Base-by-base conservation (phyloP, 2,888 invertebrate species). In the Oasisia sp. region DNA sequence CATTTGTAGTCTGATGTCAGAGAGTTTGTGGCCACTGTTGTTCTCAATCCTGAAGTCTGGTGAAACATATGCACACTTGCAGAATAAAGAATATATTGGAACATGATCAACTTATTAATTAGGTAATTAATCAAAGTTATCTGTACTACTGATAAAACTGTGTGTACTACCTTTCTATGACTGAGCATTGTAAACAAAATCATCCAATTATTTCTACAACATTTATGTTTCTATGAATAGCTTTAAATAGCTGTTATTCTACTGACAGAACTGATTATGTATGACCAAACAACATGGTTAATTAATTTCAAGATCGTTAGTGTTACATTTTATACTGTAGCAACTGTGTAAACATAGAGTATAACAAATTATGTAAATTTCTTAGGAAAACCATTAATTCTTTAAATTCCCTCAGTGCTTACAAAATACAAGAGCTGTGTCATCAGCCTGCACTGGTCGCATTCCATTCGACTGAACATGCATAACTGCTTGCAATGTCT, bases 401-500 rank as follows among this genome's bases (percentile, higher is more conserved):
- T 27, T 74, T 74, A n/a, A 74, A 7, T 74, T 19, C 27, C 4
- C 5, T 74, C 50, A n/a, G 27, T 74, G 27, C 74, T 74, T 74
- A 74, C 74, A 74, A 74, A 74, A 74, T 27, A 74, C 74, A 74
- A 74, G 74, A 74, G 74, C 74, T n/a, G n/a, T 27, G 74, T 74
- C 74, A 19, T 27, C 27, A 27, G 74, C 19, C 74, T 74, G 74
- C 27, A 74, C 74, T 19, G 74, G 74, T 27, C 74, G 74, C 74
- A 74, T 74, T 74, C 74, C 74, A 27, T 74, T 27, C 14, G 74
- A 74, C 74, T 74, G 27, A 27, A 74, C 27, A 19, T 74, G 74
- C 74, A 74, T 27, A n/a, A 27, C 74, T 27, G 74, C 5, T 74
- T 74, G 74, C 74, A 27, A 74, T 1, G 74, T 74, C 27, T 74